Conservation (phyloP, 2,797 vertebrate species). For the Phoebastria nigripes region DNA sequence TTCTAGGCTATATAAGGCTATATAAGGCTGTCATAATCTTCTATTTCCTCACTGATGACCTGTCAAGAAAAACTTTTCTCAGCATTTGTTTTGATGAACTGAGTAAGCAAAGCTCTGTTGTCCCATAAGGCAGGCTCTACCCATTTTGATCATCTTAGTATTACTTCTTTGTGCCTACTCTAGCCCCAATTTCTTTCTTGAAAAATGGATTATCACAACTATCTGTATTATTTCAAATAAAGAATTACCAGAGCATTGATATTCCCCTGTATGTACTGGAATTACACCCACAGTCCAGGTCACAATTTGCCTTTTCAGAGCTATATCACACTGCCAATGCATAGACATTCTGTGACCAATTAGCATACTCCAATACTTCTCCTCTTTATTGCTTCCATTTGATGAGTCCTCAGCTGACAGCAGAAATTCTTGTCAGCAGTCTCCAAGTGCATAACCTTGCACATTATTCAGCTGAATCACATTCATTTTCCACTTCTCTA, state of each 20-base stretch:
- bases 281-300: not conserved
- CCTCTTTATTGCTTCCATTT: not conserved
- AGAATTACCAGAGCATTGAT: not conserved
- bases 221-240: not conserved
- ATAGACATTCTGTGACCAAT: not conserved
- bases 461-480: not conserved
- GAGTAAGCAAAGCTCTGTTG: not conserved
- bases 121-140: not conserved
- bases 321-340: not conserved
- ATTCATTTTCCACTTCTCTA: not conserved
- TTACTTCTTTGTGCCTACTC: not conserved
- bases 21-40: not conserved
- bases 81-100: not conserved
- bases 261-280: not conserved
- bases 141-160: not conserved
- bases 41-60: not conserved
- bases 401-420: not conserved
- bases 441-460: not conserved
- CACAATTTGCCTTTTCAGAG: not conserved
- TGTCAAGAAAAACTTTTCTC: not conserved
- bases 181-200: not conserved
- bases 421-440: not conserved
- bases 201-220: not conserved
- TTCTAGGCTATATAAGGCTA: not conserved
- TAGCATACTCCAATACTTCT: not conserved